Evolutionary conservation across 2,113 vertebrate genomes (phyloP).

Genomic region (Semnopithecus entellus): DNA sequence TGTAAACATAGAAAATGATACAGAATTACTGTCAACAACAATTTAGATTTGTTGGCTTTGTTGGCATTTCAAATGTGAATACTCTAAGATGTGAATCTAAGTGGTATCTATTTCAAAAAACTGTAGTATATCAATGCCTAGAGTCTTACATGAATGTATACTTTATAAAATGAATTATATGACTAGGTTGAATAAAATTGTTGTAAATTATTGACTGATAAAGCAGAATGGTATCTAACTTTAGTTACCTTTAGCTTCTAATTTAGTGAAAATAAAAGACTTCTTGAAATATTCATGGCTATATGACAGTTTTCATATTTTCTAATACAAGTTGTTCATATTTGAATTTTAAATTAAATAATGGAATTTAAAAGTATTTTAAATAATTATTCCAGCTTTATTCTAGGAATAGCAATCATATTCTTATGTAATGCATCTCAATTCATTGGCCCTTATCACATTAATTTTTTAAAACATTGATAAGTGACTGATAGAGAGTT

Average conservation of each 20-base stretch:
- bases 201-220: not conserved
- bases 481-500: not conserved
- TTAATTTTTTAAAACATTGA: not conserved
- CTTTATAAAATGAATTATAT: not conserved
- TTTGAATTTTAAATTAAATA: constrained; percentile 26
- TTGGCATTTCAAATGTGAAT: not conserved
- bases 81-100: not conserved
- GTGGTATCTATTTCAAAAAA: not conserved
- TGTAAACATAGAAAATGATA: not conserved
- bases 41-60: not conserved
- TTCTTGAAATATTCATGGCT: not conserved
- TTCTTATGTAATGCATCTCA: not conserved
- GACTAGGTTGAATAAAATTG: not conserved
- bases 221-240: not conserved
- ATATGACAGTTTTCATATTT: not conserved
- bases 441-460: not conserved
- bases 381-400: not conserved
- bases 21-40: not conserved
- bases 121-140: not conserved
- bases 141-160: not conserved
- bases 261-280: constrained; percentile 31
- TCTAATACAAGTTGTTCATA: not conserved
- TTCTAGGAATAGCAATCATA: not conserved
- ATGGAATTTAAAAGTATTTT: not conserved
- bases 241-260: not conserved